Percentiles rank a stretch among this genome's conserved stretches.
Evolutionary conservation across 2,888 invertebrate species (phyloP).

Genomic region (Prosopocoilus inquinatus): DNA sequence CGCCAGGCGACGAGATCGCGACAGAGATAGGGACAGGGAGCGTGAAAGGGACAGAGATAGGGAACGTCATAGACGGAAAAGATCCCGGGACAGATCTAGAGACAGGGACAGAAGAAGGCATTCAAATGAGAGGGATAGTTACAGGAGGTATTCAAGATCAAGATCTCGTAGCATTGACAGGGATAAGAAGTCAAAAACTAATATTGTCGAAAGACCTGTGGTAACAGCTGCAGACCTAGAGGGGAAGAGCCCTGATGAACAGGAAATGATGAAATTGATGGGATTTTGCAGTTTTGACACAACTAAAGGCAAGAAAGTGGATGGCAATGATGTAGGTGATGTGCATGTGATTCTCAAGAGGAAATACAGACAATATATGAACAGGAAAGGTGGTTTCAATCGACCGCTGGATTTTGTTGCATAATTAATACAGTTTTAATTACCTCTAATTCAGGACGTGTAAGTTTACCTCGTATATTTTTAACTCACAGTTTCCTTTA

Average conservation of each 20-base stretch:
- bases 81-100: slow-evolving; percentile 48
- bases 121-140: slow-evolving; percentile 49
- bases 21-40: slow-evolving; percentile 50
- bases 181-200: slow-evolving; percentile 36
- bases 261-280: slow-evolving; percentile 95
- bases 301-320: slow-evolving; percentile 94
- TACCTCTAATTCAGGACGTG: too few relatives aligned
- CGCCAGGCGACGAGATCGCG: slow-evolving; percentile 52
- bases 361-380: slow-evolving; percentile 99
- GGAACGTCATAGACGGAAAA: slow-evolving; percentile 47
- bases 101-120: slow-evolving; percentile 50
- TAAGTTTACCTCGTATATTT: too few relatives aligned
- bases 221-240: slow-evolving; percentile 82
- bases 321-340: slow-evolving; percentile 90
- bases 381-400: slow-evolving; percentile 98
- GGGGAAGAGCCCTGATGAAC: slow-evolving; percentile 87
- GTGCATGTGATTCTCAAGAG: slow-evolving; percentile 95
- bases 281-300: slow-evolving; percentile 95
- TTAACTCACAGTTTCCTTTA: too few relatives aligned
- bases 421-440: slow-evolving; percentile 41
- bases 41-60: slow-evolving; percentile 53
- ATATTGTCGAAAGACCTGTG: slow-evolving; percentile 59
- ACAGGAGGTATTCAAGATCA: slow-evolving; percentile 48
- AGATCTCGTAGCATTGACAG: slow-evolving; percentile 39
- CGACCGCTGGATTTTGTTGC: slow-evolving; percentile 96